Evolutionary conservation across 2,797 vertebrate genomes (phyloP).

Genomic region (Ceryle rudis): DNA sequence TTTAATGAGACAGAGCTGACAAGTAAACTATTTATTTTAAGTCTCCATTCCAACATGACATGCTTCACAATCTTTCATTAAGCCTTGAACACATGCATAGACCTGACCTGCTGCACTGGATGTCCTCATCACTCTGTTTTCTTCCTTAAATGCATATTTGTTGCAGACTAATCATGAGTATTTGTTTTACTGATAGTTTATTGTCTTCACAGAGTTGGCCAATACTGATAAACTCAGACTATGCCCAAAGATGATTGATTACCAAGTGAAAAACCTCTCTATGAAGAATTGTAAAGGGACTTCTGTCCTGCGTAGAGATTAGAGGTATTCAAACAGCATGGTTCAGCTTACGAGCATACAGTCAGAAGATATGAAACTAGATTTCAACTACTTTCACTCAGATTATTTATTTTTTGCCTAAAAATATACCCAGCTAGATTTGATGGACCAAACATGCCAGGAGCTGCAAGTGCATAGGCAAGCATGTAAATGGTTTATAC

Average conservation of each 20-base stretch:
- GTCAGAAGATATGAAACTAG: background rate
- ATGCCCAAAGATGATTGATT: background rate
- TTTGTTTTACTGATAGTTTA: background rate
- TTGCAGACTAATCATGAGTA: background rate
- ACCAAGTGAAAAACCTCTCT: background rate
- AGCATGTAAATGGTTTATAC: background rate
- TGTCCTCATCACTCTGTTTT: background rate
- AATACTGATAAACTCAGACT: background rate
- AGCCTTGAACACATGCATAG: background rate
- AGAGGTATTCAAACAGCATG: background rate
- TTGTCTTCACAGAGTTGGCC: background rate
- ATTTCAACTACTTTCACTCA: background rate
- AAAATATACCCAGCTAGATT: background rate
- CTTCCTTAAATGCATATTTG: background rate
- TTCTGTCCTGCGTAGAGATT: background rate
- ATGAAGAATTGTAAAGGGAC: background rate
- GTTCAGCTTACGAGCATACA: background rate
- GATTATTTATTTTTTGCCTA: background rate
- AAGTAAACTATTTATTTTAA: constrained; percentile 69
- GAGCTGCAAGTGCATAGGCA: background rate
- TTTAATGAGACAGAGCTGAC: constrained; percentile 54
- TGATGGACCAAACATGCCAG: background rate
- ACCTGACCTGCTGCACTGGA: constrained; percentile 5
- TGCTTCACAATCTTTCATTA: constrained; percentile 47
- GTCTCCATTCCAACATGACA: constrained; percentile 21